Evolutionary conservation across 1,140 invertebrate genomes (phyloP).

Genomic region (Nasonia longicornis): DNA sequence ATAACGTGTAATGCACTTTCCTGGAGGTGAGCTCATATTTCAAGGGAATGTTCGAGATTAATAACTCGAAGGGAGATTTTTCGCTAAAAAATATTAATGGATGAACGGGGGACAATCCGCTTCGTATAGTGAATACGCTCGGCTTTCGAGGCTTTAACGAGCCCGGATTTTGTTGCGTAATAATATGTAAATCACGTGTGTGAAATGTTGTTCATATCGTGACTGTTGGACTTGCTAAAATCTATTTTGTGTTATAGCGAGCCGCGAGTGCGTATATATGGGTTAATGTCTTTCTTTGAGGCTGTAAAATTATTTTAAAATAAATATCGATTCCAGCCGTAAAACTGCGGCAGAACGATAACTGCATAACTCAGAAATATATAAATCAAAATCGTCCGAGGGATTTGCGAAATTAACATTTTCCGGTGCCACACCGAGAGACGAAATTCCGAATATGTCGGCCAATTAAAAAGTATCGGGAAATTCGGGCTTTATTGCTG

Average conservation of each 20-base stretch:
- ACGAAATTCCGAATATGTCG: no score
- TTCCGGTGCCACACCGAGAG: no score
- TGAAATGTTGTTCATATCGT: not conserved
- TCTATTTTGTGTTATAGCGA: not conserved
- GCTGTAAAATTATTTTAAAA: not conserved
- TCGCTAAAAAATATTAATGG: constrained; percentile 21
- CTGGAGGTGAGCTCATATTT: constrained; percentile 33
- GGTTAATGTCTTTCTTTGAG: not conserved
- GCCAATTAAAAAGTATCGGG: not conserved
- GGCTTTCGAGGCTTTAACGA: not conserved
- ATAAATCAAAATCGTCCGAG: no score
- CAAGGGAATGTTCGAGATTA: constrained; percentile 31
- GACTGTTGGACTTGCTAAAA: not conserved
- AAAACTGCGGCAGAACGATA: not conserved
- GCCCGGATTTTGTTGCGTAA: no score
- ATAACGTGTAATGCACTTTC: constrained; percentile 26
- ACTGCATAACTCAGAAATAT: no score
- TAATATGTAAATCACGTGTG: no score
- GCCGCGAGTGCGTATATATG: not conserved
- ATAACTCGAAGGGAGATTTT: constrained; percentile 37
- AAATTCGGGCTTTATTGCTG: no score
- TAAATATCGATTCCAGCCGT: not conserved
- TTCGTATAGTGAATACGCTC: not conserved
- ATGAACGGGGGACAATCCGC: not conserved
- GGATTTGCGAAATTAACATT: no score